Evolutionary conservation across 2,113 vertebrate species (phyloP).

Genomic region (Oncorhynchus mykiss): DNA sequence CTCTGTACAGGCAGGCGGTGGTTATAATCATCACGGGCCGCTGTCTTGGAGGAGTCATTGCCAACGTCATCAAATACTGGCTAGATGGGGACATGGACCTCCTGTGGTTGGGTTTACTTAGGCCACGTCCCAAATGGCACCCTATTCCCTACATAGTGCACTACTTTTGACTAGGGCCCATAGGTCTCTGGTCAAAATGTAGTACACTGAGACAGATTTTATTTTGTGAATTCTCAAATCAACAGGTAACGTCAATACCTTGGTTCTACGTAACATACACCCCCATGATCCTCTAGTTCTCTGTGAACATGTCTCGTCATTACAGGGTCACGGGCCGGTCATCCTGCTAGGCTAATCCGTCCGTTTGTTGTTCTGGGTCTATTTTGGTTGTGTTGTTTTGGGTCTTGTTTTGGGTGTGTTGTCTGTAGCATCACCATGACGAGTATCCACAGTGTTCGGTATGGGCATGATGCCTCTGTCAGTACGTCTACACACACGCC

Average conservation of each 20-base stretch:
- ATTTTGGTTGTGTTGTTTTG: not conserved
- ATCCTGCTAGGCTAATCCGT: not conserved
- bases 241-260: too few relatives aligned
- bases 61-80: constrained; percentile 74
- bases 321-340: not conserved
- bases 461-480: constrained; percentile 62
- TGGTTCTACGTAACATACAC: too few relatives aligned
- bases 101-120: constrained; percentile 53
- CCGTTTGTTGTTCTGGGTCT: not conserved
- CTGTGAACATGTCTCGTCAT: not conserved
- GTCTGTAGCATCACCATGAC: constrained; percentile 64
- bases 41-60: constrained; percentile 67
- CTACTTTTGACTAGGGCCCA: too few relatives aligned
- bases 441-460: constrained; percentile 54
- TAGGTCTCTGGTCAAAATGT: too few relatives aligned
- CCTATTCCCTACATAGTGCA: too few relatives aligned
- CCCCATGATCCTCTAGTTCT: too few relatives aligned
- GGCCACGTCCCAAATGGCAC: too few relatives aligned
- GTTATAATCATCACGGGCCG: constrained; percentile 69
- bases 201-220: too few relatives aligned
- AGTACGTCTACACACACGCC: constrained; percentile 52
- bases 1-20: constrained; percentile 59
- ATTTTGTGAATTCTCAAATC: not conserved
- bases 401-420: not conserved
- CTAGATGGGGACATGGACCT: constrained; percentile 77